A percentile compares a stretch with the other conserved stretches of the same genome.
phyloP scores from a whole-genome alignment of 1,140 invertebrate species.

The Drosophila persimilis region DNA sequence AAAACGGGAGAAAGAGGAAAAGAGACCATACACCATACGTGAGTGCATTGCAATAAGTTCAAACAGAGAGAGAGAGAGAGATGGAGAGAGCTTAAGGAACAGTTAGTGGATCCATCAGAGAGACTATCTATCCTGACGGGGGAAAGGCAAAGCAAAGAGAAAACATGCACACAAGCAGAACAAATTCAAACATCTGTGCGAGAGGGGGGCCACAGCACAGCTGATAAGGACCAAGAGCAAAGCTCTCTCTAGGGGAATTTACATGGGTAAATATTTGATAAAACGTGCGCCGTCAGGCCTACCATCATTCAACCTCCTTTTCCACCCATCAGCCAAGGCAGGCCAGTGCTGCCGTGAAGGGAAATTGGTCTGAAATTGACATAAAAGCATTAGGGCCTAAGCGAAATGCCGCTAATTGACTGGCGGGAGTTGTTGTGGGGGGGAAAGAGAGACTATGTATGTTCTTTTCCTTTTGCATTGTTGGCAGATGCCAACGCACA shows the following conservation, averaged over 20 bases:
- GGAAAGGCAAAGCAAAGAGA: too few species aligned
- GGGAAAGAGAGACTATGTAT: neutral
- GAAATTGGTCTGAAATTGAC: conserved; percentile 42
- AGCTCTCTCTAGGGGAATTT: conserved; percentile 30
- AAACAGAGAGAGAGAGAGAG: neutral
- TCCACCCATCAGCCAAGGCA: neutral
- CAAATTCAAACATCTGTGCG: conserved; percentile 26
- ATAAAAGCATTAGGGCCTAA: conserved; percentile 41
- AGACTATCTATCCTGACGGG: neutral
- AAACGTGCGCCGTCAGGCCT: conserved; percentile 27
- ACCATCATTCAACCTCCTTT: neutral
- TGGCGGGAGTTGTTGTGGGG: conserved; percentile 19
- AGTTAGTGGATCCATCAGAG: too few species aligned
- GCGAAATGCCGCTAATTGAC: conserved; percentile 62
- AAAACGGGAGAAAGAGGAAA: neutral
- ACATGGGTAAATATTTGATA: conserved; percentile 59
- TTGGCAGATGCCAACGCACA: conserved; percentile 55
- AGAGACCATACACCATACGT: neutral
- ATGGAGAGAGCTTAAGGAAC: too few species aligned
- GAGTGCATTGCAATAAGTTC: conserved; percentile 1
- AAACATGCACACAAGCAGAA: too few species aligned
- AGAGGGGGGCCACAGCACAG: neutral
- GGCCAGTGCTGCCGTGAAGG: neutral
- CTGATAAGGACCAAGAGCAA: conserved; percentile 39
- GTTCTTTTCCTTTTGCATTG: conserved; percentile 41